Evolutionary conservation across 1,140 invertebrate species (phyloP), one percentile per base, ranked within the genome.

Genomic region (Fopius arisanus): DNA sequence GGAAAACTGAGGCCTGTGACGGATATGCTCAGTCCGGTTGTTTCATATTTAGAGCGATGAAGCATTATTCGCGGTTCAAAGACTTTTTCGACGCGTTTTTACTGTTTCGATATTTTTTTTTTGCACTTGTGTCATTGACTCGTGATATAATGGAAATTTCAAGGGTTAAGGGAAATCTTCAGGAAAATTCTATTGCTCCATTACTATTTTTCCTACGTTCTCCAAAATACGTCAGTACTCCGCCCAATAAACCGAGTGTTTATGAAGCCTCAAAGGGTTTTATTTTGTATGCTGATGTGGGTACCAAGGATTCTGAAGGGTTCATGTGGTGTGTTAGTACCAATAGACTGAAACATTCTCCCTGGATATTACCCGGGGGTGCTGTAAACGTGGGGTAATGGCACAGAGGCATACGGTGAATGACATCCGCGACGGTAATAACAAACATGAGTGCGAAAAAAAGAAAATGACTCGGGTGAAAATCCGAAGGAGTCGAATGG

Each of bases 331-430:
- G 54, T 59, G 54, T 59, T 59, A 59, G 54, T 59, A 28, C 54
- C 54, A 19, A 59, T 59, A 21, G 23, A 59, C 21, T 12, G 23
- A 59, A 23, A 59, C 54, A 59, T 59, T 59, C 14, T 14, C 7
- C 21, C 6, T 59, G 19, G 23, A 26, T 26, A 59, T 23, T 59
- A 59, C 54, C 10, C 14, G 10, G 23, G 4, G 6, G 19, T 4
- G 54, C 54, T 59, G 54, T 59, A 59, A 59, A 59, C 54, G 54
- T 7, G 23, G 54, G 23, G 23, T 59, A 59, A 59, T 59, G 23
- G 54, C 26, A 23, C 19, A 3, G 6, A 59, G 19, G 54, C 3
- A 59, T 14, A 10, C 33, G 2, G 33, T 10, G n/a, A 37, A 12
- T 12, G 33, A 37, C 33, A 37, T 37, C 12, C 33, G 33, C 12